Base-by-base conservation (phyloP, 2,888 invertebrate genomes). In the Cremastobaeus sp. region DNA sequence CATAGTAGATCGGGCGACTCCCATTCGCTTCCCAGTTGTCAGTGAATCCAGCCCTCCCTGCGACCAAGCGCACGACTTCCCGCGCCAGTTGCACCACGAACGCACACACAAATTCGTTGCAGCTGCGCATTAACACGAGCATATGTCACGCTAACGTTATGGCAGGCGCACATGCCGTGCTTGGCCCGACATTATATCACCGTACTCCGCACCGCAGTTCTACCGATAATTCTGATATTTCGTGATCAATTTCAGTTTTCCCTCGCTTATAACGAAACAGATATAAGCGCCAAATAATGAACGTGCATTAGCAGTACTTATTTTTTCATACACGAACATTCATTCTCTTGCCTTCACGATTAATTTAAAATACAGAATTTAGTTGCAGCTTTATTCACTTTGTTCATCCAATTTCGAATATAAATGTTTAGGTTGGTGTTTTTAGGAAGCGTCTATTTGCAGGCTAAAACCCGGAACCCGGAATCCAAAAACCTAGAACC, bases 11-110 rank as follows among this genome's bases (percentile, higher is more conserved):
- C 79, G 79, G 82, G 77, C 81, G 81, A 79, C 80, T 83, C 83
- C 83, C 83, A 84, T 85, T 85, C 84, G 86, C 83, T 81, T 83
- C 80, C 79, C 81, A 78, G 81, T 82, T 80, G 79, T 84, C 84
- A 64, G 68, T 68, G 64, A 68, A 59, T 60, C 68, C 75, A 84
- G 84, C 85, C 85, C 83, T 82, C 83, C 81, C 79, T 78, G 75
- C 69, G 73, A 74, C 57, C 39, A 18, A 57, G 52, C 60, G 43
- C 54, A 55, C 69, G 59, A 64, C 45, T 70, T 55, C 47, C 50
- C 47, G 45, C 60, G 50, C 60, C 65, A 64, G 72, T 72, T 72
- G 72, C 72, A 71, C 47, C 48, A 35, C 41, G 17, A 60, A 75
- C 66, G 66, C 66, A 71, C 66, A 75, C 74, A 71, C 20, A 59